These are phyloP conservation scores for Hirundichthys speculiger DNA, from an alignment of 2,113 vertebrate species.

Conservation along the genomic window DNA sequence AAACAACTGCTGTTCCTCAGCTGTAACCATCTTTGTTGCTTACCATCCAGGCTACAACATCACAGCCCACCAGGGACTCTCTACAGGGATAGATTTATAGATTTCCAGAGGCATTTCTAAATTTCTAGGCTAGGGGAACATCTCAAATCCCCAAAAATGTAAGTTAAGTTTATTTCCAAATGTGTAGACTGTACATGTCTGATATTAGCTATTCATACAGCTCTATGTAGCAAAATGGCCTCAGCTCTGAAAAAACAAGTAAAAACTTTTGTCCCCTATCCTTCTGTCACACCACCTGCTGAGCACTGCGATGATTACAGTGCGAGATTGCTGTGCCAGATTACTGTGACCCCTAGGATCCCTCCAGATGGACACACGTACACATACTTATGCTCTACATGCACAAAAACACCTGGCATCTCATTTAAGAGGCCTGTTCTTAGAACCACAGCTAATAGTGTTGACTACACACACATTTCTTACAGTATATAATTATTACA, in stretches of 20 bases:
- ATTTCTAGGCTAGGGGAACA: no score
- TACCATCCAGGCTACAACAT: no score
- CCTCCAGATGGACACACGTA: slow-evolving; percentile 69
- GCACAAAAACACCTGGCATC: slow-evolving; percentile 61
- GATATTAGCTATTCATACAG: slow-evolving; percentile 5
- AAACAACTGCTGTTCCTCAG: no score
- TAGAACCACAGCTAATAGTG: slow-evolving; percentile 32
- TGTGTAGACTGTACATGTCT: background rate
- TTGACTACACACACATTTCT: slow-evolving; percentile 46
- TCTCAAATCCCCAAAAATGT: slow-evolving; percentile 25
- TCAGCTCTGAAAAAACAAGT: slow-evolving; percentile 39
- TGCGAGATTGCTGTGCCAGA: slow-evolving; percentile 74
- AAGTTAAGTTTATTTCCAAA: background rate
- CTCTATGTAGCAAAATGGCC: slow-evolving; percentile 11
- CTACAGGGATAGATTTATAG: no score
- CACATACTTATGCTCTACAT: slow-evolving; percentile 32
- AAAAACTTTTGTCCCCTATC: slow-evolving; percentile 64
- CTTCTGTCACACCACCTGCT: slow-evolving; percentile 74
- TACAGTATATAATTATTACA: slow-evolving; percentile 42
- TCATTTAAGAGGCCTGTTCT: slow-evolving; percentile 50
- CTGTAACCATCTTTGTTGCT: no score
- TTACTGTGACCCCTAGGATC: slow-evolving; percentile 73
- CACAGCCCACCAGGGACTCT: no score
- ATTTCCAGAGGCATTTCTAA: no score
- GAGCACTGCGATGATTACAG: slow-evolving; percentile 73